Percentiles rank a stretch among this genome's conserved stretches.
These are phyloP conservation scores for Ramphastos sulfuratus DNA, from an alignment of 2,113 vertebrate genomes.

Conservation along the genomic window DNA sequence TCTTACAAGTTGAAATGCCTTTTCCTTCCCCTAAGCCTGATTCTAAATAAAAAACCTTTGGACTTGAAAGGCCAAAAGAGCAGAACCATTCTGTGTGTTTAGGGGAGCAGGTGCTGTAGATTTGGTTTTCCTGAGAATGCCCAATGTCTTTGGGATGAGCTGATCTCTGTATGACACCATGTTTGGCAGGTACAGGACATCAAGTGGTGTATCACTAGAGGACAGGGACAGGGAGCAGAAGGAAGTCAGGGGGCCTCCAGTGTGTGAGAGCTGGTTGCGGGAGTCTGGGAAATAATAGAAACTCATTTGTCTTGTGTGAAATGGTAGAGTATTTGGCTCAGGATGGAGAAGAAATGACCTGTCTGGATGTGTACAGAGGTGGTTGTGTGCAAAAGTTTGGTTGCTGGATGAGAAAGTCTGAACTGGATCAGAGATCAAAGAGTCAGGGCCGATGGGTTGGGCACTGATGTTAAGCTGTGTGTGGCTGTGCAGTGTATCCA, in stretches of 20 bases:
- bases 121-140: neutral
- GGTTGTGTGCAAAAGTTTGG: neutral
- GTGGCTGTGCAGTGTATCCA: neutral
- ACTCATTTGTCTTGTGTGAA: neutral
- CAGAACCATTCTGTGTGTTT: neutral
- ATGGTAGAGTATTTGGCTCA: neutral
- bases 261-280: neutral
- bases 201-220: neutral
- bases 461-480: neutral
- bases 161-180: neutral
- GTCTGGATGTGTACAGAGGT: neutral
- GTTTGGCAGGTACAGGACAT: neutral
- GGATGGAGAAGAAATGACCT: neutral
- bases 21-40: neutral
- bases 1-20: neutral
- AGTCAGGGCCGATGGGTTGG: neutral
- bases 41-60: slow-evolving; percentile 4
- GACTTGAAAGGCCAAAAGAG: neutral
- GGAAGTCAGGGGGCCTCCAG: neutral
- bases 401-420: neutral
- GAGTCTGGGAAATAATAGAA: neutral
- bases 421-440: accelerated
- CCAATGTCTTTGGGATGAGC: neutral
- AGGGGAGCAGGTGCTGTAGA: neutral
- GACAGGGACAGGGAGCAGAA: neutral